Percentiles rank a stretch among this genome's conserved stretches.
phyloP scores from a whole-genome alignment of 2,797 vertebrate genomes.

The Chelon auratus region DNA sequence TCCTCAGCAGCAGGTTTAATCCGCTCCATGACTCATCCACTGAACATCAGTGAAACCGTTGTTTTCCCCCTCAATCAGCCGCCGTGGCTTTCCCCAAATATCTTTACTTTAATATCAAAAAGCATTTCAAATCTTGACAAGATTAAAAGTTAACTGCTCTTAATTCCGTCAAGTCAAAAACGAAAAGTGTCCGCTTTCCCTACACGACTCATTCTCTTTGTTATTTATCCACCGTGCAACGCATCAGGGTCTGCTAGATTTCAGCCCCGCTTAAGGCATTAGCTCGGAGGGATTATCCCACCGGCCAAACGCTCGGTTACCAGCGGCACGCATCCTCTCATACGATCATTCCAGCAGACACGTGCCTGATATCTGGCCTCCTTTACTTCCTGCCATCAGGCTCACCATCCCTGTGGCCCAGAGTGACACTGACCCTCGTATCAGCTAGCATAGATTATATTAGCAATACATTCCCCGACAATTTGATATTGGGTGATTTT shows the following conservation, averaged over 20 bases:
- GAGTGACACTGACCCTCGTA: slow-evolving; percentile 25
- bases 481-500: too few species aligned
- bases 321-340: slow-evolving; percentile 58
- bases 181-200: neutral
- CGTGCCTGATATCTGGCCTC: slow-evolving; percentile 55
- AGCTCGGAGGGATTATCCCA: slow-evolving; percentile 73
- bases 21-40: slow-evolving; percentile 28
- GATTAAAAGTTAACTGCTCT: slow-evolving; percentile 4
- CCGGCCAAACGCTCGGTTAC: slow-evolving; percentile 41
- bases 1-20: slow-evolving; percentile 39
- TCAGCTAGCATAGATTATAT: too few species aligned
- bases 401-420: neutral
- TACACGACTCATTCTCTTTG: neutral
- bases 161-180: neutral
- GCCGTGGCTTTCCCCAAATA: neutral
- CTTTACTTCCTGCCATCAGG: slow-evolving; percentile 34
- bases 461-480: too few species aligned
- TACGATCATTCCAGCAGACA: slow-evolving; percentile 54
- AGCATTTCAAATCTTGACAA: neutral
- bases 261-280: slow-evolving; percentile 74
- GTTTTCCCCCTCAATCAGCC: slow-evolving; percentile 3
- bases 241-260: slow-evolving; percentile 52
- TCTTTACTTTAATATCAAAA: neutral
- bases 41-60: neutral
- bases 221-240: slow-evolving; percentile 41